Percentiles rank a stretch among this genome's conserved stretches.
Conservation (phyloP, 2,797 vertebrate genomes). For the Lepidocolaptes lacrymiger region DNA sequence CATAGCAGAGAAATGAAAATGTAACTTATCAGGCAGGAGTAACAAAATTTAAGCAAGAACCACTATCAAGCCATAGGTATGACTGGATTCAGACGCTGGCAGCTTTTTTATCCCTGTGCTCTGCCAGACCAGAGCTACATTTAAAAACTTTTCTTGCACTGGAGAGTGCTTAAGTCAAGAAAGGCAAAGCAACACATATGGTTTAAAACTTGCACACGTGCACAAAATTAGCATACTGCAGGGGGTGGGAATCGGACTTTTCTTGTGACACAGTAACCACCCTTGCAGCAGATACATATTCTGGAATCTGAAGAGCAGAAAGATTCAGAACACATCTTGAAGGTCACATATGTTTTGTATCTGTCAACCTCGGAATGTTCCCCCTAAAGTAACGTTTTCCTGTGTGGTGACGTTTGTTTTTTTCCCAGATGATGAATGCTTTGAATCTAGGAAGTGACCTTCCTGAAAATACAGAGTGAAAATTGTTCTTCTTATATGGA, state of each 20-base stretch:
- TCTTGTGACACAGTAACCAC: background rate
- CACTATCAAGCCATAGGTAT: background rate
- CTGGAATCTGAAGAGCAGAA: background rate
- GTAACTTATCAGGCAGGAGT: background rate
- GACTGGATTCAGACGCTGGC: background rate
- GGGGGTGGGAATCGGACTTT: background rate
- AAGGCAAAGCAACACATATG: background rate
- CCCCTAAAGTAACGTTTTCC: slow-evolving; percentile 25
- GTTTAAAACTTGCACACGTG: background rate
- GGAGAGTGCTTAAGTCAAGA: background rate
- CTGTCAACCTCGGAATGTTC: slow-evolving; percentile 21
- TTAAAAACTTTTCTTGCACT: background rate
- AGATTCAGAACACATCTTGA: slow-evolving; percentile 5
- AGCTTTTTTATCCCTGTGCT: background rate
- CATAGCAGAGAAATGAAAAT: background rate
- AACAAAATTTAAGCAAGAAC: background rate
- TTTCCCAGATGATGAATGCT: background rate
- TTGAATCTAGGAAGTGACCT: slow-evolving; percentile 28
- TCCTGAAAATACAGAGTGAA: slow-evolving; percentile 6
- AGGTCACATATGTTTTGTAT: slow-evolving; percentile 23
- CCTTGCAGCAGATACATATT: background rate
- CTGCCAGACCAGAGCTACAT: background rate
- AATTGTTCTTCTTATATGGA: background rate
- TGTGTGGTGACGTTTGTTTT: background rate
- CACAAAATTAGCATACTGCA: background rate